Conservation (phyloP, 2,888 invertebrate species). For the Scaptomyza parva region DNA sequence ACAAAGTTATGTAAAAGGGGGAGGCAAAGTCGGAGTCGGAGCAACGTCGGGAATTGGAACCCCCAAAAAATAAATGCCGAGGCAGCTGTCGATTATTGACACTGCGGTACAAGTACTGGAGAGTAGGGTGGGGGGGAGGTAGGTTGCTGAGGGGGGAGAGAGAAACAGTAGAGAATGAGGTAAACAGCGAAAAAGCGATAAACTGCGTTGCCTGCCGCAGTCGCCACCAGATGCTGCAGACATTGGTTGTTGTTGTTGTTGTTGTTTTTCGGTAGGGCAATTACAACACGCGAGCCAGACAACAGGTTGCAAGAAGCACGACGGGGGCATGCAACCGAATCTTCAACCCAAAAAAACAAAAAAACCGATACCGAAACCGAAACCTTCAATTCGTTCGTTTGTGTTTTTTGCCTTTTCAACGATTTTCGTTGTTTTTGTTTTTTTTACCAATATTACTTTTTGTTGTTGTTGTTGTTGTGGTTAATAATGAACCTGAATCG, state of each 20-base stretch:
- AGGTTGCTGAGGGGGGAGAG: no score
- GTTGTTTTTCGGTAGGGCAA: slow-evolving; percentile 57
- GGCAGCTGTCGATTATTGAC: slow-evolving; percentile 80
- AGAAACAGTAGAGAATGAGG: slow-evolving; percentile 6
- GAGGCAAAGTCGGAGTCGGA: slow-evolving; percentile 47
- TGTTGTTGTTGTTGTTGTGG: slow-evolving; percentile 51
- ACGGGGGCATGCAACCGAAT: slow-evolving; percentile 14
- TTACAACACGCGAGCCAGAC: slow-evolving; percentile 77
- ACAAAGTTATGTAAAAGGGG: slow-evolving; percentile 70
- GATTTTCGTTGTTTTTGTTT: slow-evolving; percentile 30
- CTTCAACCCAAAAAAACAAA: slow-evolving; percentile 11
- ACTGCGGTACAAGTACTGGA: slow-evolving; percentile 62
- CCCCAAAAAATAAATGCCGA: slow-evolving; percentile 61
- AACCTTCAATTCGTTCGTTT: slow-evolving; percentile 29
- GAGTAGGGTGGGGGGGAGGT: slow-evolving; percentile 4
- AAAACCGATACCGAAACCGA: slow-evolving; percentile 23
- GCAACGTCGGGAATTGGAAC: slow-evolving; percentile 16
- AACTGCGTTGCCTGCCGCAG: slow-evolving; percentile 52
- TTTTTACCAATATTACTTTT: slow-evolving; percentile 20
- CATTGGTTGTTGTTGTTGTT: no score
- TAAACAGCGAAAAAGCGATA: slow-evolving; percentile 56
- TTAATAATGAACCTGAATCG: slow-evolving; percentile 70
- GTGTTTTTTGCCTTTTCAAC: slow-evolving; percentile 32
- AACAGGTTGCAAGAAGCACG: slow-evolving; percentile 59
- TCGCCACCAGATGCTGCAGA: slow-evolving; percentile 67